Conservation (phyloP, 2,888 invertebrate species). For the Euspilapteryx auroguttella region DNA sequence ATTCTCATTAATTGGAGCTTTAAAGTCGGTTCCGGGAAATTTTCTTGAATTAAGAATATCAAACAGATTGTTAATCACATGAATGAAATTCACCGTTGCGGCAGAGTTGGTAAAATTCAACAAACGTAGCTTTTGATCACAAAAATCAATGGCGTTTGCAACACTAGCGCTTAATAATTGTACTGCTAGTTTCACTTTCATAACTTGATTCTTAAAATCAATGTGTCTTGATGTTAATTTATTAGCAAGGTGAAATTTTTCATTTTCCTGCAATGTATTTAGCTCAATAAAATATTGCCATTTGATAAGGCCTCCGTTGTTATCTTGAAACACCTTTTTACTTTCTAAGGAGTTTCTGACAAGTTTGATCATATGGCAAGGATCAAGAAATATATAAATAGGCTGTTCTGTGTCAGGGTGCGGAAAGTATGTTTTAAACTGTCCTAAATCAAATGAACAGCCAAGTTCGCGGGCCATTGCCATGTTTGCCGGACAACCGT, state of each 20-base stretch:
- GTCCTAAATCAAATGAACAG: conserved; percentile 8
- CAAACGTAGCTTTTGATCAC: not conserved
- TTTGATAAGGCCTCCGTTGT: conserved; percentile 2
- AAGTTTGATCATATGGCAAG: conserved; percentile 6
- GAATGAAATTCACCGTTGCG: not conserved
- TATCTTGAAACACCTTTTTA: conserved; percentile 5
- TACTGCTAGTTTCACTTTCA: conserved; percentile 5
- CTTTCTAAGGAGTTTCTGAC: conserved; percentile 5
- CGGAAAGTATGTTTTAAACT: conserved; percentile 10
- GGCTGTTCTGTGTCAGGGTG: conserved; percentile 7
- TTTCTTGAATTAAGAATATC: not conserved
- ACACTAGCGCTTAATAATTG: conserved; percentile 4
- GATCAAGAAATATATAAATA: conserved; percentile 6
- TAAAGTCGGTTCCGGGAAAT: too few species aligned
- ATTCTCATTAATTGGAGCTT: too few species aligned
- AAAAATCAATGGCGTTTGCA: not conserved
- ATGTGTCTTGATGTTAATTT: conserved; percentile 2
- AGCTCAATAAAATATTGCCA: conserved; percentile 3
- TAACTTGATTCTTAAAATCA: conserved; percentile 2
- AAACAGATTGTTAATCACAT: not conserved
- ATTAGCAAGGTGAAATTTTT: conserved; percentile 2
- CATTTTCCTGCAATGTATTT: conserved; percentile 2
- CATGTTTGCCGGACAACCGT: conserved; percentile 6
- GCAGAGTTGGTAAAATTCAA: not conserved
- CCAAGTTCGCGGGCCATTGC: conserved; percentile 8